Base-by-base conservation (phyloP, 2,797 vertebrate species). In the Halcyon leucocephala region DNA sequence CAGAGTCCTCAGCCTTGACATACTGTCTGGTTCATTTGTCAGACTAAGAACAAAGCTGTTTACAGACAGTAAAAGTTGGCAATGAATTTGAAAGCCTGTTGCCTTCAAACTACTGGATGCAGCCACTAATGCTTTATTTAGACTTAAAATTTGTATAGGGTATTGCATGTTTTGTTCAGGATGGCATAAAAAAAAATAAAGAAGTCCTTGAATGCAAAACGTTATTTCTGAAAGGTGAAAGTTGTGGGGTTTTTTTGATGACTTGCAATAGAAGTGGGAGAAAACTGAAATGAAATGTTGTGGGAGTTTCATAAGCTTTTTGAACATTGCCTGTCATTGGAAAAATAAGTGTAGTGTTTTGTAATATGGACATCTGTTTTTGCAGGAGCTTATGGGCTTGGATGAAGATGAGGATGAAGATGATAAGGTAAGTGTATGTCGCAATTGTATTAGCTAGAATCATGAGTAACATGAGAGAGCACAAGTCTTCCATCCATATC, bases 331-430 rank as follows among this genome's bases (percentile, higher is more conserved):
- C 65, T 93, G 54, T 71, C n/a, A 7, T 33, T 41, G n/a, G 52
- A 69, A 69, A 82, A 82, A 79, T 66, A 95, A 65, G 13, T 41
- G 33, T 52, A 51, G 8, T 65, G 78, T 72, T 84, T 73, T 97
- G 73, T 96, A 94, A 97, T 48, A 7, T 8, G 83, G 88, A 60
- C 37, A 74, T 95, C 71, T 92, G 78, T 67, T 96, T 94, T 98
- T 97, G 48, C 96, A 99, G 99, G 99, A 99, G 84, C 98, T 98
- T 96, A 98, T 99, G 95, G 98, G 98, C 82, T 77, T 98, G 89
- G 98, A 98, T 49, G 99, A 99, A 39, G 99, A 99, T 2, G 99
- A 99, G 24, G 99, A 99, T 55, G 99, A 99, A 33, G 99, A 99
- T 77, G 99, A 99, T 97, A 99, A 99, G 98, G 99, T 99, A 98